Base-by-base conservation (phyloP, 2,888 invertebrate species). In the Lycocerus yunnanus region DNA sequence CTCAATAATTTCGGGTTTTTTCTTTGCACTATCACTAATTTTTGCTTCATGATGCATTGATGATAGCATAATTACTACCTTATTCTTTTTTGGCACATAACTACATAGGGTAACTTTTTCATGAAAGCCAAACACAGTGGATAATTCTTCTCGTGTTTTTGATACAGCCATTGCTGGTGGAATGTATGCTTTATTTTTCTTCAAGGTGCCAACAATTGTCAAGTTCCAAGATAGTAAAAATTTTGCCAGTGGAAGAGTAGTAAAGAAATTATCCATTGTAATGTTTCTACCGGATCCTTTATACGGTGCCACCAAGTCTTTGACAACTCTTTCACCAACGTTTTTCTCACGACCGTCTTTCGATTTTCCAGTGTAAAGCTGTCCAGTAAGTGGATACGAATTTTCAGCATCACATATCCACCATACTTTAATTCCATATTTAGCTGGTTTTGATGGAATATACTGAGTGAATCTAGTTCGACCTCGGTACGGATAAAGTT, bases 381-480 rank as follows among this genome's bases (percentile, higher is more conserved):
- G 18, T 18, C 18, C 18, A 4, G 18, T 4, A 4, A 18, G 66
- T 21, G 67, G 75, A 27, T 71, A 74, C 60, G 61, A 24, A 21
- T 71, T 71, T 69, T 15, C n/a, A 0, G 72, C 13, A 72, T 76
- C 76, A 27, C 71, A 71, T 43, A 58, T 58, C 71, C 74, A 74
- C 60, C 61, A 76, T 9, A 76, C 58, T 24, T 76, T 73, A 15
- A 76, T 76, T 2, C 71, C 71, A 66, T 71, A 73, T 11, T 73
- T 75, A 5, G 70, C 73, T 3, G 70, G 75, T 15, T 75, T 75
- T 15, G 75, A 73, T 5, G 73, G 72, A 68, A 73, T 75, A 60
- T 73, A 71, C 15, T 76, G 68, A 13, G 73, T 73, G 15, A 76
- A 76, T 43, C 27, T 76, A 10, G 70, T 71, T 11, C 15, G 21